These are phyloP conservation scores for Coleophora flavipennella DNA, from an alignment of 2,888 invertebrate genomes.

Conservation along the genomic window DNA sequence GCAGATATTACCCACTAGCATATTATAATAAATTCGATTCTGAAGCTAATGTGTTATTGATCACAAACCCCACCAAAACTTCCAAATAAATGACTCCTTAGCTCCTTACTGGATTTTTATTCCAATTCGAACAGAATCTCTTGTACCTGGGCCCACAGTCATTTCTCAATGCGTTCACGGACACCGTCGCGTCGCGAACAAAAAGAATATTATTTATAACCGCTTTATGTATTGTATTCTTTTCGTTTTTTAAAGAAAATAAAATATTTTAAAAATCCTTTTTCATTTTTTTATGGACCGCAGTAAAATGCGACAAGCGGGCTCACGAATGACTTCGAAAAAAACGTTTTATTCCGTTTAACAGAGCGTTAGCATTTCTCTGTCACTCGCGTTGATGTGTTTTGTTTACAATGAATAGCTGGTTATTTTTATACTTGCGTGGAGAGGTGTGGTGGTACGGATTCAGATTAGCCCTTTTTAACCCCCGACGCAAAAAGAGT, in stretches of 20 bases:
- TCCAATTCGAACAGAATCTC: constrained; percentile 21
- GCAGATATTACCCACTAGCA: too few relatives aligned
- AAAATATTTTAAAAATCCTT: constrained; percentile 27
- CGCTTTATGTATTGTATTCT: constrained; percentile 23
- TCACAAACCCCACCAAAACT: neutral
- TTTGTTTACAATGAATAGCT: too few relatives aligned
- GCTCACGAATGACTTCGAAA: constrained; percentile 34
- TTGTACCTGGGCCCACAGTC: constrained; percentile 1
- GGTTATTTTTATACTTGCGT: too few relatives aligned
- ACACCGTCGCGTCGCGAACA: constrained; percentile 16
- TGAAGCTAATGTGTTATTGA: too few relatives aligned
- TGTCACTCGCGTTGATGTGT: too few relatives aligned
- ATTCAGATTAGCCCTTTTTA: too few relatives aligned
- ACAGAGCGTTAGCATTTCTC: too few relatives aligned
- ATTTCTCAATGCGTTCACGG: constrained; percentile 13
- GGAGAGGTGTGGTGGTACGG: too few relatives aligned
- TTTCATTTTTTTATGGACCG: constrained; percentile 36
- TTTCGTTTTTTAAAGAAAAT: constrained; percentile 22
- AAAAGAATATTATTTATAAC: constrained; percentile 45
- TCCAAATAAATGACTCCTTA: constrained; percentile 11
- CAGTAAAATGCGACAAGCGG: constrained; percentile 40
- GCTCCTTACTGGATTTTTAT: constrained; percentile 17
- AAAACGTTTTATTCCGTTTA: constrained; percentile 9
- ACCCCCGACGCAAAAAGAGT: too few relatives aligned
- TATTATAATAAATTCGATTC: neutral